These are phyloP conservation scores for Ispidina picta DNA, from an alignment of 2,797 vertebrate species.

Conservation along the genomic window DNA sequence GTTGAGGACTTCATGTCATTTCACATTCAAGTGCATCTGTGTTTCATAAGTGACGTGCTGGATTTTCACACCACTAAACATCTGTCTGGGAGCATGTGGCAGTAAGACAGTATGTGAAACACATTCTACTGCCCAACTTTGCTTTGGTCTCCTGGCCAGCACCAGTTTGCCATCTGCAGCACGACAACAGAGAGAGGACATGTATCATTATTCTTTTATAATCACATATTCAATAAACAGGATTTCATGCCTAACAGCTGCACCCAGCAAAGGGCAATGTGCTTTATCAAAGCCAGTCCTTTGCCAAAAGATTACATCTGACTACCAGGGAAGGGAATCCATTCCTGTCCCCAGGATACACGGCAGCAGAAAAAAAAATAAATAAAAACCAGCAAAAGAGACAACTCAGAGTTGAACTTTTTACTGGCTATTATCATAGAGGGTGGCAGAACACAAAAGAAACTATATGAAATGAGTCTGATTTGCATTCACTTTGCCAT, in stretches of 20 bases:
- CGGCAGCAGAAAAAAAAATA: background rate
- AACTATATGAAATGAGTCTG: background rate
- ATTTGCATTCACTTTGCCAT: background rate
- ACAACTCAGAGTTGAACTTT: background rate
- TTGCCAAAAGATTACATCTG: background rate
- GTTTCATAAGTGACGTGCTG: background rate
- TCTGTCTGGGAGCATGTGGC: background rate
- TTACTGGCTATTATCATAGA: background rate
- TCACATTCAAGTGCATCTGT: background rate
- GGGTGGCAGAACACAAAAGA: slow-evolving; percentile 15
- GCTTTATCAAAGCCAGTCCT: background rate
- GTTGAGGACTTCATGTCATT: background rate
- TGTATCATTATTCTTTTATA: background rate
- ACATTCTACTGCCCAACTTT: background rate
- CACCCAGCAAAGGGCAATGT: background rate
- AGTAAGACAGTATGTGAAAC: background rate
- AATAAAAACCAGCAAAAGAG: background rate
- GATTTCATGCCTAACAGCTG: background rate
- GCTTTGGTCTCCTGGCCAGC: background rate
- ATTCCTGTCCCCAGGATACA: background rate
- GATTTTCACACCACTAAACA: background rate
- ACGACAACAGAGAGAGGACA: background rate
- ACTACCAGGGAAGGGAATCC: background rate
- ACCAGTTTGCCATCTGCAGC: background rate
- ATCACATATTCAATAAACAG: background rate